These are phyloP conservation scores for Galleria mellonella DNA, from an alignment of 1,140 invertebrate genomes.

Conservation along the genomic window DNA sequence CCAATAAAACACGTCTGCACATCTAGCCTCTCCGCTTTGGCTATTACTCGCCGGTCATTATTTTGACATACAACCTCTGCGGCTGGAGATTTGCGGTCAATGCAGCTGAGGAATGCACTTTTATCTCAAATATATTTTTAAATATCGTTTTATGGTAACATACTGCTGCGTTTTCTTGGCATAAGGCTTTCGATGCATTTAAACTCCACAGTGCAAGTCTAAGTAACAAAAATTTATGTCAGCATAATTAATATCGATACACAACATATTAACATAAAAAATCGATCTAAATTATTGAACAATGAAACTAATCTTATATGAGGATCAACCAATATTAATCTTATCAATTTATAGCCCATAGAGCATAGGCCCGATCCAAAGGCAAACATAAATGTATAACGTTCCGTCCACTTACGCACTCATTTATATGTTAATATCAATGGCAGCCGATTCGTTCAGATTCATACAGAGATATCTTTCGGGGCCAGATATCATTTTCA, in stretches of 20 bases:
- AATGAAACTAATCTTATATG: constrained; percentile 8
- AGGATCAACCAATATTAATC: background rate
- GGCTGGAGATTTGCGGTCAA: constrained; percentile 62
- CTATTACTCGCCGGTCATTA: constrained; percentile 58
- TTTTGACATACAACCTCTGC: constrained; percentile 61
- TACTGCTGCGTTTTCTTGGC: constrained; percentile 55
- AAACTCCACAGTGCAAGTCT: no score
- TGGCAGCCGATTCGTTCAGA: constrained; percentile 49
- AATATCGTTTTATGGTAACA: constrained; percentile 58
- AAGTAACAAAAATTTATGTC: background rate
- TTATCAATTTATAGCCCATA: constrained; percentile 33
- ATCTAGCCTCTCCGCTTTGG: constrained; percentile 17
- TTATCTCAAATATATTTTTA: constrained; percentile 64
- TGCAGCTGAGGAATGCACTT: constrained; percentile 55
- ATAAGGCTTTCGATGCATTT: no score
- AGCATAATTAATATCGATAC: background rate
- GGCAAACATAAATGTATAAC: constrained; percentile 30
- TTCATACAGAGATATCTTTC: constrained; percentile 63
- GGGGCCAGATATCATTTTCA: constrained; percentile 70
- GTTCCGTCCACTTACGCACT: constrained; percentile 64
- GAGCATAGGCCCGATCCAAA: constrained; percentile 26
- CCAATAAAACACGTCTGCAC: no score
- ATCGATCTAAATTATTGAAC: background rate
- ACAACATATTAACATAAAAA: background rate
- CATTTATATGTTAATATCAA: constrained; percentile 72